phyloP scores from a whole-genome alignment of 30 jellyfish, hydroid and myxozoan species.

The Aurelia sp. region DNA sequence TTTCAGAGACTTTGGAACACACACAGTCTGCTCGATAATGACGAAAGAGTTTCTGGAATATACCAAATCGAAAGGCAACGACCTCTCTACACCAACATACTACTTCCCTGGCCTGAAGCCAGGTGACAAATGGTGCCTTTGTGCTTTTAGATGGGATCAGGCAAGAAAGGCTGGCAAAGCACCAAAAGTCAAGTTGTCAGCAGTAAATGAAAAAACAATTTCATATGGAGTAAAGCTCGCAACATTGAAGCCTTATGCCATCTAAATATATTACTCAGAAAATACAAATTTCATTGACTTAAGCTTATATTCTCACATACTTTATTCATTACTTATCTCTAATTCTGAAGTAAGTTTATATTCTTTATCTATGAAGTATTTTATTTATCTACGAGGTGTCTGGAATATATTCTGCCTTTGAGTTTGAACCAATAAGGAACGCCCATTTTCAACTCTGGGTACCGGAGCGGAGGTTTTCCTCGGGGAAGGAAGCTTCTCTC shows the following conservation, averaged over 20 bases:
- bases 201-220: slow-evolving; percentile 66
- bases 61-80: slow-evolving; percentile 75
- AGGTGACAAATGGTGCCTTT: slow-evolving; percentile 85
- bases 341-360: no score
- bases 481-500: no score
- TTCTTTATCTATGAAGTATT: no score
- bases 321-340: no score
- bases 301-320: no score
- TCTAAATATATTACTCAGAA: no score
- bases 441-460: no score
- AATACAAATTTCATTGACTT: no score
- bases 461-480: no score
- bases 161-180: slow-evolving; percentile 72
- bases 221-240: slow-evolving; percentile 45
- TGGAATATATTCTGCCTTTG: no score
- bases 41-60: slow-evolving; percentile 62
- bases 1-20: slow-evolving; percentile 62
- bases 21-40: slow-evolving; percentile 76
- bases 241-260: slow-evolving; percentile 31
- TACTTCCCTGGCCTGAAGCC: slow-evolving; percentile 76
- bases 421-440: no score
- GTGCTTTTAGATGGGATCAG: slow-evolving; percentile 74
- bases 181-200: slow-evolving; percentile 61
- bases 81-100: slow-evolving; percentile 64
- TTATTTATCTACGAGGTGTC: no score